phyloP scores from a whole-genome alignment of 1,140 invertebrate species.

The Drosophila burlai region DNA sequence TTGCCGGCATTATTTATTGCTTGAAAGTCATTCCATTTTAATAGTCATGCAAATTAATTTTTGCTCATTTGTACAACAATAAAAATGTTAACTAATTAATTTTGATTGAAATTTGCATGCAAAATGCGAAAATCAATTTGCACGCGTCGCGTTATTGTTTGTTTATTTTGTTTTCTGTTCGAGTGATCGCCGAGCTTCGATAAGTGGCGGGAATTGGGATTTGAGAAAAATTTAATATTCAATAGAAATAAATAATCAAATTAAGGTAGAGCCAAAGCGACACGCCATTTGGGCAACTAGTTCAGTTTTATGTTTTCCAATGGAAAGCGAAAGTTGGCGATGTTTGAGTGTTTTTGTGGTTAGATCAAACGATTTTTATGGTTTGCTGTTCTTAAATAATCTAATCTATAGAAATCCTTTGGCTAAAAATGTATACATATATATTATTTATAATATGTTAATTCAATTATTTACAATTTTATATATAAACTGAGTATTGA shows the following conservation, averaged over 20 bases:
- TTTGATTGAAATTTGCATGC: slow-evolving; percentile 85
- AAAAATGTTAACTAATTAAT: slow-evolving; percentile 85
- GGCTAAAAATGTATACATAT: neutral
- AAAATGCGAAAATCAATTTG: slow-evolving; percentile 83
- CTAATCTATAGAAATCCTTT: neutral
- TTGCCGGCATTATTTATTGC: slow-evolving; percentile 73
- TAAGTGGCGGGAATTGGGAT: slow-evolving; percentile 46
- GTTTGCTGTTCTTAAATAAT: too few species aligned
- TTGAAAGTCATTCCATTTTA: slow-evolving; percentile 81
- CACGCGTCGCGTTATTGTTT: slow-evolving; percentile 62
- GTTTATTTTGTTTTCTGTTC: slow-evolving; percentile 6
- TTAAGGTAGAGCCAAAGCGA: slow-evolving; percentile 18
- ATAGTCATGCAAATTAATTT: slow-evolving; percentile 84
- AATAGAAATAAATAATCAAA: slow-evolving; percentile 38
- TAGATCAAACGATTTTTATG: neutral
- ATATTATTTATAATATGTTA: too few species aligned
- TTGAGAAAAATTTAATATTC: slow-evolving; percentile 47
- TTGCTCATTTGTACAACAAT: slow-evolving; percentile 85
- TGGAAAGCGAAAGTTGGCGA: slow-evolving; percentile 53
- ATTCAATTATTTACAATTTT: neutral
- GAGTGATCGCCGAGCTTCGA: slow-evolving; percentile 55
- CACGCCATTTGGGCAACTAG: slow-evolving; percentile 45
- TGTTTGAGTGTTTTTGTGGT: neutral
- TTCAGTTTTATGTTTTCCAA: slow-evolving; percentile 3
- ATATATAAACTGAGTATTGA: too few species aligned